phyloP scores from a whole-genome alignment of 2,113 vertebrate species.

The Mastomys coucha region DNA sequence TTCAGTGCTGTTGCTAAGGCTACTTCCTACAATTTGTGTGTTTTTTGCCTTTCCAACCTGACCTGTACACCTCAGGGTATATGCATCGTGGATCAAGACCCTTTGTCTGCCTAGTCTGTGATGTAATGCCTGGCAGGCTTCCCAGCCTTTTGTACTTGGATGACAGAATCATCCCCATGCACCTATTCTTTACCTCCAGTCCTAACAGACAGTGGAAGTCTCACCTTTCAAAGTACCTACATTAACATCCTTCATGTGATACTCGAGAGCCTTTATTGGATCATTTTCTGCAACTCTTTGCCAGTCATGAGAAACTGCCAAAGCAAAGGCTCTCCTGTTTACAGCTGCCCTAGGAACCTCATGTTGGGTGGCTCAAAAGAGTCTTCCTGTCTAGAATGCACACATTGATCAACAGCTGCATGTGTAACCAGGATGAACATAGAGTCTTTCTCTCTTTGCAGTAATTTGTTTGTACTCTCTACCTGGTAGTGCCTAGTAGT shows the following conservation, averaged over 20 bases:
- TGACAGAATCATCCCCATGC: neutral
- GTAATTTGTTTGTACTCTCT: neutral
- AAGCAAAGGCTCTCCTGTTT: neutral
- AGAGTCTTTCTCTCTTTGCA: neutral
- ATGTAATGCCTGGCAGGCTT: neutral
- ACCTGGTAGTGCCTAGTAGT: neutral
- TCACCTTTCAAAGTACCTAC: neutral
- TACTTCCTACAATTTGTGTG: neutral
- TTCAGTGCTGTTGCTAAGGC: neutral
- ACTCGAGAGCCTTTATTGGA: neutral
- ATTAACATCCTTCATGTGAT: neutral
- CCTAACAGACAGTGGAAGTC: neutral
- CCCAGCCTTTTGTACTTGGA: neutral
- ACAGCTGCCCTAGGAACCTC: neutral
- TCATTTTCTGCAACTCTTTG: neutral
- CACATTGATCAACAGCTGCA: neutral
- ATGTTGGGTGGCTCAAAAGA: neutral
- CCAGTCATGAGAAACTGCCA: neutral
- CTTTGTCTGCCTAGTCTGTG: neutral
- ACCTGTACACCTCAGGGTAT: neutral
- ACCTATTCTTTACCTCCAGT: neutral
- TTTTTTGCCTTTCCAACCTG: neutral
- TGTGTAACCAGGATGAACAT: neutral
- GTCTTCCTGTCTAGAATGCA: neutral
- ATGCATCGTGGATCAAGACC: neutral